Conservation (phyloP, 2,113 vertebrate genomes). For the Gadus chalcogrammus region DNA sequence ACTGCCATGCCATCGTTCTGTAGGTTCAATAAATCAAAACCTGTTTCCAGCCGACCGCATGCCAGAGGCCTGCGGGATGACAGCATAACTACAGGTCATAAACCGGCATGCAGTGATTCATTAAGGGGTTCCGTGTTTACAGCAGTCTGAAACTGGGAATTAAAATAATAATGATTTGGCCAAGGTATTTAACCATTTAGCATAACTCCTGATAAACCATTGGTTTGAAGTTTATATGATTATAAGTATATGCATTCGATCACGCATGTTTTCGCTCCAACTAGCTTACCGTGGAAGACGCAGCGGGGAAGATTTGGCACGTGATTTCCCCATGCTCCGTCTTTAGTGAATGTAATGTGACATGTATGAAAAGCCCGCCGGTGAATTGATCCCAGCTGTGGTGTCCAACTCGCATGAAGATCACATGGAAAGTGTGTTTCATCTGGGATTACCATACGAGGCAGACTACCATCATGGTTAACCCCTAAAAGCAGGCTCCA, state of each 20-base stretch:
- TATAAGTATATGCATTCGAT: too few relatives aligned
- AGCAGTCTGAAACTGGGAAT: too few relatives aligned
- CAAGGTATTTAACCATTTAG: not conserved
- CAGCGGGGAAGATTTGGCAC: not conserved
- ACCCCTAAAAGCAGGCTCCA: not conserved
- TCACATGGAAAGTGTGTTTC: slow-evolving; percentile 14
- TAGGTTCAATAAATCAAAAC: slow-evolving; percentile 45
- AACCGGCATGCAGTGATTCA: slow-evolving; percentile 48
- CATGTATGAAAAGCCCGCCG: slow-evolving; percentile 5
- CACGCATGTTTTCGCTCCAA: too few relatives aligned
- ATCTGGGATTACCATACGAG: slow-evolving; percentile 3
- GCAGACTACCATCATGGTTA: not conserved
- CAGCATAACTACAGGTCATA: slow-evolving; percentile 53
- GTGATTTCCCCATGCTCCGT: not conserved
- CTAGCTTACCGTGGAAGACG: not conserved
- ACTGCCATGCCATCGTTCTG: slow-evolving; percentile 9
- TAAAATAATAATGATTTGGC: not conserved
- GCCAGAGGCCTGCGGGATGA: slow-evolving; percentile 45
- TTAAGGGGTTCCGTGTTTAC: slow-evolving; percentile 19
- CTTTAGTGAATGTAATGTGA: not conserved
- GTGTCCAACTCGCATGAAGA: not conserved
- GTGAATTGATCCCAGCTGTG: slow-evolving; percentile 11
- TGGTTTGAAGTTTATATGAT: too few relatives aligned
- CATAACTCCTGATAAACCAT: too few relatives aligned
- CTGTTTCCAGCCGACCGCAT: slow-evolving; percentile 50